phyloP scores from a whole-genome alignment of 2,113 vertebrate genomes.

The Gobiocypris rarus region DNA sequence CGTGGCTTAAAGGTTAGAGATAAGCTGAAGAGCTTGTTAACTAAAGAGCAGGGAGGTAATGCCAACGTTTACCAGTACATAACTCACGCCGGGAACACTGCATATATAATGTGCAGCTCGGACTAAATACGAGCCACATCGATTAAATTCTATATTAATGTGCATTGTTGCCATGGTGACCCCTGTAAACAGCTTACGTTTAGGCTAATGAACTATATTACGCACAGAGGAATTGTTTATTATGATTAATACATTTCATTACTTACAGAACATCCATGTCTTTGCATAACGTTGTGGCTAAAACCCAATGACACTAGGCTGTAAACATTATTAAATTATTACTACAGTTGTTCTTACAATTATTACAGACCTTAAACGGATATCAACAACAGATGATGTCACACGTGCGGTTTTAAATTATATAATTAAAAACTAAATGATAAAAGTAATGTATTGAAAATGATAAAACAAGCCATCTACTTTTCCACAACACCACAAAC shows the following conservation, averaged over 20 bases:
- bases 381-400: neutral
- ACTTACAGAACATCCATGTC: neutral
- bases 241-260: neutral
- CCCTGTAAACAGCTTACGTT: neutral
- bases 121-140: neutral
- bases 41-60: constrained; percentile 22
- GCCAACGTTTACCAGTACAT: constrained; percentile 29
- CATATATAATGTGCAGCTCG: neutral
- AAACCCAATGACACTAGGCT: neutral
- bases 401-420: too few relatives aligned
- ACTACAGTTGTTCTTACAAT: neutral
- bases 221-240: constrained; percentile 6
- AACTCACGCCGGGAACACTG: constrained; percentile 10
- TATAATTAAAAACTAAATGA: neutral
- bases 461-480: neutral
- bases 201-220: constrained; percentile 13
- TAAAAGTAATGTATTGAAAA: neutral
- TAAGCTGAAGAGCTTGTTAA: constrained; percentile 55
- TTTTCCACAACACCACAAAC: neutral
- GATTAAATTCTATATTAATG: constrained; percentile 18
- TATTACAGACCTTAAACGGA: neutral
- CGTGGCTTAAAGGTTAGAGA: constrained; percentile 53
- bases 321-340: neutral
- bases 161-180: constrained; percentile 18
- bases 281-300: neutral